These are phyloP conservation scores for Stenoptilia bipunctidactyla DNA, from an alignment of 2,888 invertebrate genomes.

Conservation along the genomic window DNA sequence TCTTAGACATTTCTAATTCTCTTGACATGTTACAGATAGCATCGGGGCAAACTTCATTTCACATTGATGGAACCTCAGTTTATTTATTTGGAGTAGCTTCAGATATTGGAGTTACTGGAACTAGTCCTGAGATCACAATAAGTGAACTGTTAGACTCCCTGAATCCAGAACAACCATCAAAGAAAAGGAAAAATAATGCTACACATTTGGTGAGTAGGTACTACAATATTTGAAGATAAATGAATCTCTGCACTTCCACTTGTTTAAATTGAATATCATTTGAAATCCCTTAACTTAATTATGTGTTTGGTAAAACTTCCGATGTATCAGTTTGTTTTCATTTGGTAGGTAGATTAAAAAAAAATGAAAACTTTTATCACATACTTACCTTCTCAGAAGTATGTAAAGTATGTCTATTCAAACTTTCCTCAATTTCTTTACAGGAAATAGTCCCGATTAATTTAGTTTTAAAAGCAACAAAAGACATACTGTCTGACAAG, in stretches of 20 bases:
- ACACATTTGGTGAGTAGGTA: constrained; percentile 45
- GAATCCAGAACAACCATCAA: constrained; percentile 46
- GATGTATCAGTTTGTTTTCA: too few relatives aligned
- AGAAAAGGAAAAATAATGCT: constrained; percentile 51
- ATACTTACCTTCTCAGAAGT: too few relatives aligned
- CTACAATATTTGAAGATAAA: too few relatives aligned
- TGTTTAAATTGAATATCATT: too few relatives aligned
- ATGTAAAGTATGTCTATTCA: too few relatives aligned
- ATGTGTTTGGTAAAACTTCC: too few relatives aligned
- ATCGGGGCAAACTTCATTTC: constrained; percentile 80
- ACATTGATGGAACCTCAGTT: constrained; percentile 74
- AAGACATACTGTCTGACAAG: constrained; percentile 66
- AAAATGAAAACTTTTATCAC: too few relatives aligned
- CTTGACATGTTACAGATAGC: constrained; percentile 60
- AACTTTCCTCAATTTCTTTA: too few relatives aligned
- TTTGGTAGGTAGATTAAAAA: too few relatives aligned
- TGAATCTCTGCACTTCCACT: too few relatives aligned
- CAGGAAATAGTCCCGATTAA: constrained; percentile 73
- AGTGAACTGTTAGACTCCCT: constrained; percentile 61
- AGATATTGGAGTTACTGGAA: constrained; percentile 68
- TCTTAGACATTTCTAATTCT: background rate
- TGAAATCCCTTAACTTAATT: too few relatives aligned
- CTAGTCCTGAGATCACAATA: constrained; percentile 61
- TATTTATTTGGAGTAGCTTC: constrained; percentile 75
- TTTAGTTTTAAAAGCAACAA: constrained; percentile 74